phyloP scores from a whole-genome alignment of 2,888 invertebrate genomes.

The Sarcophaga rosellei region DNA sequence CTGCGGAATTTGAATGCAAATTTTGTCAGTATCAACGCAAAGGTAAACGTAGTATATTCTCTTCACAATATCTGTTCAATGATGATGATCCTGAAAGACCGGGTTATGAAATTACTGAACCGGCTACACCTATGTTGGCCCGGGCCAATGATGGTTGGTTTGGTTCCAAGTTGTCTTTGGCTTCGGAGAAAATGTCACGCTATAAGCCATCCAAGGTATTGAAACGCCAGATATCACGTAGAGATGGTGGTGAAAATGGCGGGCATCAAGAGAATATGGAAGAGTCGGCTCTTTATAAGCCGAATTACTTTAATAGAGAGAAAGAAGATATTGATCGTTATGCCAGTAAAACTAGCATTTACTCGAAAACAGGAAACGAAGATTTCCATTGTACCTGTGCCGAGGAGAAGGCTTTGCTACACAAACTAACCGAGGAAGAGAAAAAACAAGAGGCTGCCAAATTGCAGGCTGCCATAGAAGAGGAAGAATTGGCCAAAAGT shows the following conservation, averaged over 20 bases:
- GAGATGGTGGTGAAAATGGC: conserved; percentile 44
- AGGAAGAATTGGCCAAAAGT: conserved; percentile 77
- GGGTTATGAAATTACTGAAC: conserved; percentile 86
- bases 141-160: conserved; percentile 80
- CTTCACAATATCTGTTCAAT: conserved; percentile 79
- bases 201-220: conserved; percentile 63
- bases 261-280: conserved; percentile 46
- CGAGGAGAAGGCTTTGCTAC: conserved; percentile 76
- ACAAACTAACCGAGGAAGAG: conserved; percentile 72
- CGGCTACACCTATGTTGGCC: conserved; percentile 86
- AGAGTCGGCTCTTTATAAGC: conserved; percentile 70
- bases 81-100: conserved; percentile 85
- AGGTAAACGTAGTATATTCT: conserved; percentile 76
- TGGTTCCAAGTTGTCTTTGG: conserved; percentile 77
- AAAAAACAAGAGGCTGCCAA: conserved; percentile 67
- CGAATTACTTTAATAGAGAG: conserved; percentile 84
- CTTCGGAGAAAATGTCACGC: conserved; percentile 71
- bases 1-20: conserved; percentile 77
- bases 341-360: conserved; percentile 76
- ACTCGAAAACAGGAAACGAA: conserved; percentile 74
- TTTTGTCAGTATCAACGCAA: conserved; percentile 76
- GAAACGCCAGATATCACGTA: conserved; percentile 72
- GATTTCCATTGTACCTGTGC: conserved; percentile 76
- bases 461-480: conserved; percentile 70
- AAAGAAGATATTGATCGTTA: conserved; percentile 81